Evolutionary conservation across 30 jellyfish, hydroid and myxozoan genomes (phyloP).

Genomic region (Pseudorhiza aurosa): DNA sequence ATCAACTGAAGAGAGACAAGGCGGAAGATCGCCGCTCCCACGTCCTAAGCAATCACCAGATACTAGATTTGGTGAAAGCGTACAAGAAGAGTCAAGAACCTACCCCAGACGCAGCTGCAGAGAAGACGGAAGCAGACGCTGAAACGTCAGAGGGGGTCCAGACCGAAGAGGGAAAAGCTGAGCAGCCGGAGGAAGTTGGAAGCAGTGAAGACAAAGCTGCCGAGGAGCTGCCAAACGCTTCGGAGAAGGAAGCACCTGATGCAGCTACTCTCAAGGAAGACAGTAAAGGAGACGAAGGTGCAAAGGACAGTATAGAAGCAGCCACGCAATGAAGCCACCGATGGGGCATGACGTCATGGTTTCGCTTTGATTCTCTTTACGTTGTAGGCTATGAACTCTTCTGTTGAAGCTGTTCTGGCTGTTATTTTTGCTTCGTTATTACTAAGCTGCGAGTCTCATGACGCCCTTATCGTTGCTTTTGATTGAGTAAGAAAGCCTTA

Average conservation of each 20-base stretch:
- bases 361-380: too few relatives aligned
- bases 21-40: constrained; percentile 17
- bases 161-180: constrained; percentile 2
- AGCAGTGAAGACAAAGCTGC: not conserved
- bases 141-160: not conserved
- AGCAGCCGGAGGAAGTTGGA: not conserved
- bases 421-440: too few relatives aligned
- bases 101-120: not conserved
- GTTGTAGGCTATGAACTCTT: too few relatives aligned
- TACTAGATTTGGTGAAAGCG: constrained; percentile 41
- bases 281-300: not conserved
- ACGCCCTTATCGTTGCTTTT: too few relatives aligned
- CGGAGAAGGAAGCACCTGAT: too few relatives aligned
- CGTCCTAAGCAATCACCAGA: constrained; percentile 37
- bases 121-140: constrained; percentile 4
- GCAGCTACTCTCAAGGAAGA: not conserved
- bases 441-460: too few relatives aligned
- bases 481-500: too few relatives aligned
- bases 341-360: too few relatives aligned
- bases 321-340: too few relatives aligned
- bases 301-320: not conserved
- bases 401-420: too few relatives aligned
- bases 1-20: constrained; percentile 51
- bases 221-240: too few relatives aligned
- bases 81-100: not conserved